Conservation (phyloP, 2,113 vertebrate species). For the Onychostruthus taczanowskii region DNA sequence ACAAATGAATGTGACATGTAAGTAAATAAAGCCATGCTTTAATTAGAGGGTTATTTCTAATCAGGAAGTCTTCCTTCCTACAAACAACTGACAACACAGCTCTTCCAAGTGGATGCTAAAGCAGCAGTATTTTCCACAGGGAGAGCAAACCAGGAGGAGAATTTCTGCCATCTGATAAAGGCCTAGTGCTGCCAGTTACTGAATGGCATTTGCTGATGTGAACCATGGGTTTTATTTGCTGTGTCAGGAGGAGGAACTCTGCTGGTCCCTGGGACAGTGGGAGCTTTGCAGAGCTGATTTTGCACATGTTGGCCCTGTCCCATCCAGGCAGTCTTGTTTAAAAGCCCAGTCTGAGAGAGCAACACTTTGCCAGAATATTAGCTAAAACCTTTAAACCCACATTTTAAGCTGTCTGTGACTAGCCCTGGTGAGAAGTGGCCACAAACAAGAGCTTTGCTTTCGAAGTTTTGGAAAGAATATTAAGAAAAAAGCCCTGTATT, state of each 20-base stretch:
- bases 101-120: neutral
- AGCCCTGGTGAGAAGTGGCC: neutral
- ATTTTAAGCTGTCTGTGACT: neutral
- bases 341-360: neutral
- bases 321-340: neutral
- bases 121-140: neutral
- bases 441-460: neutral
- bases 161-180: neutral
- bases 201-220: neutral
- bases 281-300: neutral
- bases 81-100: neutral
- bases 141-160: neutral
- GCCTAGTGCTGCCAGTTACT: neutral
- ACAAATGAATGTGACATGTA: neutral
- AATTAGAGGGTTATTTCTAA: neutral
- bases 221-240: neutral
- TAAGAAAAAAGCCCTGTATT: neutral
- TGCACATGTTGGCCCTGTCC: neutral
- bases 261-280: neutral
- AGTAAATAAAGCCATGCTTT: neutral
- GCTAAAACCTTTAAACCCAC: neutral
- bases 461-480: neutral
- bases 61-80: neutral
- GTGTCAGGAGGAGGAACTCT: neutral
- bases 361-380: neutral